Percentiles rank a stretch among this genome's conserved stretches.
Conservation (phyloP, 2,888 invertebrate genomes). For the Apamea anceps region DNA sequence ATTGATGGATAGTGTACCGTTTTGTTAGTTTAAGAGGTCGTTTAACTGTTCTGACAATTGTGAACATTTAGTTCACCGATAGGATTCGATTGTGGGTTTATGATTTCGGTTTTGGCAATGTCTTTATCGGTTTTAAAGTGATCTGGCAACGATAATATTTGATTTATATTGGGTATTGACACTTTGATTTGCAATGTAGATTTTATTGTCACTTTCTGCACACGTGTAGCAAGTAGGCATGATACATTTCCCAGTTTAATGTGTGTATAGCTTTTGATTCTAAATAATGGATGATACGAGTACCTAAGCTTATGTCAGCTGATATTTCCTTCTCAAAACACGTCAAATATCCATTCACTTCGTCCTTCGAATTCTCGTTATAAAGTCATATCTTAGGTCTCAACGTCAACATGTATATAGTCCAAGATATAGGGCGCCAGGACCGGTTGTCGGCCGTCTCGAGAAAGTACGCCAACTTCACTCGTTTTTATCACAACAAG, state of each 20-base stretch:
- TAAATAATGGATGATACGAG: not conserved
- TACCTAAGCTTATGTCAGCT: not conserved
- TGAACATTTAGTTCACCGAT: constrained; percentile 36
- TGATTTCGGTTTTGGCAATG: constrained; percentile 42
- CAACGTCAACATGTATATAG: constrained; percentile 12
- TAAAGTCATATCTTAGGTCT: constrained; percentile 34
- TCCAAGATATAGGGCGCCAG: constrained; percentile 50
- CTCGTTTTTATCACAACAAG: constrained; percentile 42
- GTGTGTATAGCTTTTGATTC: not conserved
- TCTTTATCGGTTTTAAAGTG: constrained; percentile 45
- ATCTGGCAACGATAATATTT: constrained; percentile 29
- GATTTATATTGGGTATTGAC: constrained; percentile 17
- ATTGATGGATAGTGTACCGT: constrained; percentile 57
- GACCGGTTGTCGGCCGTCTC: constrained; percentile 49
- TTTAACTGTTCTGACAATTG: constrained; percentile 38
- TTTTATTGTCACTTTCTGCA: not conserved
- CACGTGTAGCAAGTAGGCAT: not conserved
- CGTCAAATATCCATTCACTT: not conserved
- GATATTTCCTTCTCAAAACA: not conserved
- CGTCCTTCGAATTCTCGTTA: constrained; percentile 32
- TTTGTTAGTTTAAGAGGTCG: constrained; percentile 45
- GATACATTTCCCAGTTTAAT: not conserved
- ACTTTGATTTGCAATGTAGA: not conserved
- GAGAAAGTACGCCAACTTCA: constrained; percentile 57
- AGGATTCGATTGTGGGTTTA: constrained; percentile 32